phyloP scores from a whole-genome alignment of 2,113 vertebrate genomes.

The Nymphicus hollandicus region DNA sequence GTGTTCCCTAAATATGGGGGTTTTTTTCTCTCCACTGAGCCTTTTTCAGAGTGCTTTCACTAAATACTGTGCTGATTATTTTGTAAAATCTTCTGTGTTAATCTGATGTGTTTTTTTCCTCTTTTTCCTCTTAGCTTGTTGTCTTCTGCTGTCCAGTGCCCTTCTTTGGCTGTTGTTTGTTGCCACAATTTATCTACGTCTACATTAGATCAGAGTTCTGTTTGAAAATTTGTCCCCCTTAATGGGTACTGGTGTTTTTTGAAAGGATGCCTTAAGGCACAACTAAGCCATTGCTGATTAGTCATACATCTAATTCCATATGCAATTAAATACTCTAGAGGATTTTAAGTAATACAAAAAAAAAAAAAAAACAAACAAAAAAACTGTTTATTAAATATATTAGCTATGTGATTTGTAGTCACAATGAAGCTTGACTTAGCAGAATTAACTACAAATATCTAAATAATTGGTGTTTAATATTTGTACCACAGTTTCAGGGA shows the following conservation, averaged over 20 bases:
- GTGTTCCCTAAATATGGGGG: fast-evolving
- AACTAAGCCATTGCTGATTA: not conserved
- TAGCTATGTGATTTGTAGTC: not conserved
- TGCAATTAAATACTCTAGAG: not conserved
- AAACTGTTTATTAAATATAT: not conserved
- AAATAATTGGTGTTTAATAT: not conserved
- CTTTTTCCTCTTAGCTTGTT: not conserved
- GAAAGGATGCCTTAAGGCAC: not conserved
- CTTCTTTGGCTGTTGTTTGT: not conserved
- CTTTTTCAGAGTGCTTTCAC: not conserved
- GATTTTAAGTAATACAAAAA: not conserved
- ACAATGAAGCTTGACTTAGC: not conserved
- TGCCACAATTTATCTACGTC: not conserved
- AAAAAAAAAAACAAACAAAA: not conserved
- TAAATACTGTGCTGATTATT: not conserved
- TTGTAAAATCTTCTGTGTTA: not conserved
- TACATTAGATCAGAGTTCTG: not conserved
- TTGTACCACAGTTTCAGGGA: not conserved
- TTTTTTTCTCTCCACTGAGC: not conserved
- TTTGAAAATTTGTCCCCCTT: not conserved
- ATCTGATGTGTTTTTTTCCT: not conserved
- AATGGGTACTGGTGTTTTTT: not conserved
- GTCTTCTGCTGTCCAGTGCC: not conserved
- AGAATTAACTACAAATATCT: not conserved
- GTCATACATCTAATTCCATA: not conserved